Evolutionary conservation across 2,797 vertebrate species (phyloP), one percentile per base, ranked within the genome.

Genomic region (Gymnoscopelus microlampas): DNA sequence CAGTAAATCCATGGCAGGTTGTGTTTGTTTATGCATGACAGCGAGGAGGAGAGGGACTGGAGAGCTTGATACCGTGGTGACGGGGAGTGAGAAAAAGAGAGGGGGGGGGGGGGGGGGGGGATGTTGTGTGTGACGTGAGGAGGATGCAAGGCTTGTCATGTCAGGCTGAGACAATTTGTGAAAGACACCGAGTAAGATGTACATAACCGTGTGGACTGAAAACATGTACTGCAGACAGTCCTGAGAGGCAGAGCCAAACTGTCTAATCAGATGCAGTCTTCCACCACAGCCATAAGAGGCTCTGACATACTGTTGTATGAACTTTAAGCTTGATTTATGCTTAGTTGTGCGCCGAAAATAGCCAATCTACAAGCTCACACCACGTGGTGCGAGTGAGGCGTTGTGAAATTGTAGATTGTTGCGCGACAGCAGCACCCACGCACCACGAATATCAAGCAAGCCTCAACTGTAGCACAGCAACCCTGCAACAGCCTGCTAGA

Each of bases 11-110:
- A 44, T 63, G 62, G 77, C 66, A 76, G 68, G 47, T 66, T 79
- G 78, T 73, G 78, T 67, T 62, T 61, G 51, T 73, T 55, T 68
- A 59, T 70, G 78, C 65, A 63, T 75, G 78, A 53, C 64, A 67
- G 79, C 56, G n/a, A 53, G 32, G 53, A 69, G 24, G 71, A 75
- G 54, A 54, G 64, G 69, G 66, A 63, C 72, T 35, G 70, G 55
- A 23, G 60, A 61, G 60, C 67, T 39, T 60, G 70, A 78, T 53
- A 49, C 56, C 23, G 63, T 56, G 56, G n/a, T 35, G 56, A 71
- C 59, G n/a, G 4, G 19, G 47, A 29, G 3, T 14, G 61, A 53
- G 26, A 71, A 5, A 32, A 59, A 6, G 8, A 10, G 39, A 10
- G 39, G 39, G 35, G 39, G 32, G 7, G 26, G 26, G 11, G 32